Percentiles rank a stretch among this genome's conserved stretches.
phyloP scores from a whole-genome alignment of 1,140 invertebrate species.

The Brachionus paranguensis region DNA sequence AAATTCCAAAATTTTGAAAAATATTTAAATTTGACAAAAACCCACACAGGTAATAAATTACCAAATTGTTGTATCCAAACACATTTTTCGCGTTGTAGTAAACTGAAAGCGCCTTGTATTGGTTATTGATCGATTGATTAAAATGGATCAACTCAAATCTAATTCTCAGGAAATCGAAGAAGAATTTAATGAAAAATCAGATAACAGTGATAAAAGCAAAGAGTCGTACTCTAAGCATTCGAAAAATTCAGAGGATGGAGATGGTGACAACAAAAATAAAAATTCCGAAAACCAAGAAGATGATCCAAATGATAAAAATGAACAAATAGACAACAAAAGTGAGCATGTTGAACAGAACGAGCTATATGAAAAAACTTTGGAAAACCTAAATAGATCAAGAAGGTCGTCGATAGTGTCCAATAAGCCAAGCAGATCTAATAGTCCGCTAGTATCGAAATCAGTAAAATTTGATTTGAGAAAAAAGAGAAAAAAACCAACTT shows the following conservation, averaged over 20 bases:
- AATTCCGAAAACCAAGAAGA: not conserved
- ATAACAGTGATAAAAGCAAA: not conserved
- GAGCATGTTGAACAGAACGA: not conserved
- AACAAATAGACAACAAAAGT: not conserved
- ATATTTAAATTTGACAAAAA: not conserved
- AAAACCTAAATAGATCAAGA: not conserved
- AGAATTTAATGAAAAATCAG: not conserved
- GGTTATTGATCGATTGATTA: not conserved
- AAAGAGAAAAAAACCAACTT: not conserved
- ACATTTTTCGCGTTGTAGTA: not conserved
- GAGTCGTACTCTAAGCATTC: not conserved
- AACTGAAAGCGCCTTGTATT: not conserved
- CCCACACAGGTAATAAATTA: not conserved
- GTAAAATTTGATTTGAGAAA: not conserved
- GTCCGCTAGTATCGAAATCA: not conserved
- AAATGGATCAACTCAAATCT: not conserved
- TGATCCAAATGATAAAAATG: not conserved
- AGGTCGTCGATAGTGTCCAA: not conserved
- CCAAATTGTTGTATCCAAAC: not conserved
- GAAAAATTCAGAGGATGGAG: not conserved
- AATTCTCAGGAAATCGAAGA: not conserved
- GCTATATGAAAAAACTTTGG: slow-evolving; percentile 1
- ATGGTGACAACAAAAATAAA: not conserved
- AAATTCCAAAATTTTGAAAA: not conserved
- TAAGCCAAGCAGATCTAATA: not conserved